phyloP scores from a whole-genome alignment of 2,113 vertebrate genomes.

The Maccullochella peelii region DNA sequence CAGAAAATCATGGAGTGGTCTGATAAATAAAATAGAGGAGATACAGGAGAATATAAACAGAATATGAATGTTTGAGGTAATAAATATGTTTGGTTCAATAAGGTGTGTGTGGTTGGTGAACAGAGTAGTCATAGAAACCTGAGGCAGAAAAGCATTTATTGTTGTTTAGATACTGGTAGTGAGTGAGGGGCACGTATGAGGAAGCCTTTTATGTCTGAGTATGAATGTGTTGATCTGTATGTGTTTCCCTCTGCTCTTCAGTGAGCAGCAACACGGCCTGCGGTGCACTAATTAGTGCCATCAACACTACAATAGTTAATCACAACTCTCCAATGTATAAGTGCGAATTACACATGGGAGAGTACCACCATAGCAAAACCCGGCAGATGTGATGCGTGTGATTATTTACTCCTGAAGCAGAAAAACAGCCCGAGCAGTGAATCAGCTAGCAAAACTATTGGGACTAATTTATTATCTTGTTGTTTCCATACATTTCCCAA shows the following conservation, averaged over 20 bases:
- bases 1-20: neutral
- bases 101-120: neutral
- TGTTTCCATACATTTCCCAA: neutral
- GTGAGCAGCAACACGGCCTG: constrained; percentile 22
- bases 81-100: neutral
- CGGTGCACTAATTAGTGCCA: constrained; percentile 36
- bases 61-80: neutral
- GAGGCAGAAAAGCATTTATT: neutral
- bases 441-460: neutral
- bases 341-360: constrained; percentile 45
- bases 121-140: constrained; percentile 3
- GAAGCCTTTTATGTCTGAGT: constrained; percentile 22
- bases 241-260: constrained; percentile 9
- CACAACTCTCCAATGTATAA: constrained; percentile 42
- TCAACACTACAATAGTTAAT: constrained; percentile 50
- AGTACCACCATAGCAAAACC: constrained; percentile 9
- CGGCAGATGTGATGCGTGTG: neutral
- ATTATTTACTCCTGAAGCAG: constrained; percentile 25
- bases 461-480: neutral
- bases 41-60: neutral
- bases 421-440: neutral
- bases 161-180: neutral
- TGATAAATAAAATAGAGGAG: neutral
- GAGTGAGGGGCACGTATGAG: neutral
- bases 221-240: neutral